A percentile compares a stretch with the other conserved stretches of the same genome.
phyloP scores from a whole-genome alignment of 2,113 vertebrate genomes.

The Willisornis vidua region DNA sequence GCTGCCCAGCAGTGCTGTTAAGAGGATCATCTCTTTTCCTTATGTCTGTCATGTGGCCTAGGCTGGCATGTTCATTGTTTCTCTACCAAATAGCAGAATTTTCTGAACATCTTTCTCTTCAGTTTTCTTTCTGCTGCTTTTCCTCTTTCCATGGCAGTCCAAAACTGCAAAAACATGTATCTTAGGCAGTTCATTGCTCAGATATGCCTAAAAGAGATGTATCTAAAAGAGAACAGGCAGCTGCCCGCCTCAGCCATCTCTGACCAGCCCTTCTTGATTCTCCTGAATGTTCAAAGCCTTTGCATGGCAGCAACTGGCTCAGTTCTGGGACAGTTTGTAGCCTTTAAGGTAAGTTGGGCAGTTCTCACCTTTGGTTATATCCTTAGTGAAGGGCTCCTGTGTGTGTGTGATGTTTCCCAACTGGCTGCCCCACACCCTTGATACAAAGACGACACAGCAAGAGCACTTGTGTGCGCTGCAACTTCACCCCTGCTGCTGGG shows the following conservation, averaged over 20 bases:
- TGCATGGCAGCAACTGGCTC: not conserved
- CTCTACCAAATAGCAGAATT: not conserved
- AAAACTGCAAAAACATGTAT: not conserved
- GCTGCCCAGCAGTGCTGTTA: not conserved
- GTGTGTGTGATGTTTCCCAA: not conserved
- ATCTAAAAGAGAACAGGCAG: not conserved
- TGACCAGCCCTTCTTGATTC: not conserved
- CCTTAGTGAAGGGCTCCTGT: not conserved
- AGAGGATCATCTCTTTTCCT: not conserved
- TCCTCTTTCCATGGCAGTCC: not conserved
- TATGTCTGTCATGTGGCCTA: fast-evolving
- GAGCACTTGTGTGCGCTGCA: not conserved
- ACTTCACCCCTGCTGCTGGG: not conserved
- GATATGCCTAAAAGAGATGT: not conserved
- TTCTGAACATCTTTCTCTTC: not conserved
- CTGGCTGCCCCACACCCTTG: not conserved
- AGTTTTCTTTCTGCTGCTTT: not conserved
- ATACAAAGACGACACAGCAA: not conserved
- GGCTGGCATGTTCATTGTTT: not conserved
- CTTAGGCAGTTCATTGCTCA: not conserved
- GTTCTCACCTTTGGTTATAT: not conserved
- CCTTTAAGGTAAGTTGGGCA: fast-evolving
- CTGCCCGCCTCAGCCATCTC: not conserved
- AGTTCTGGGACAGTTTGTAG: not conserved
- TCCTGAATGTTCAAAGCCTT: not conserved